phyloP scores from a whole-genome alignment of 2,797 vertebrate species.

The Myripristis murdjan region DNA sequence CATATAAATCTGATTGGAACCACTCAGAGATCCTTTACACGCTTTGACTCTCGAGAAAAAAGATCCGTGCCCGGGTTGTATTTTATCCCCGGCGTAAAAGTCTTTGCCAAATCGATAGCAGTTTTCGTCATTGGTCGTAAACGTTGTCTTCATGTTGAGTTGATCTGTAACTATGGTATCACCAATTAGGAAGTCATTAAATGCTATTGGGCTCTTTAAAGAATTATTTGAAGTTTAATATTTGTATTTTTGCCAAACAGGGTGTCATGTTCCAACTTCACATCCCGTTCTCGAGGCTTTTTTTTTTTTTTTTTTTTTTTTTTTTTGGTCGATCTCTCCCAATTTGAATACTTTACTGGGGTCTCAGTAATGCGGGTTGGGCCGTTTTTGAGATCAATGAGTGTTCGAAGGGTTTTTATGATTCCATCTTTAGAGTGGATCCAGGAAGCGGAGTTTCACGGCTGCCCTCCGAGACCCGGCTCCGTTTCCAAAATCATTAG shows the following conservation, averaged over 20 bases:
- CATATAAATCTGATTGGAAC: constrained; percentile 34
- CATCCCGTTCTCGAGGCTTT: constrained; percentile 28
- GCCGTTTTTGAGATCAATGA: constrained; percentile 42
- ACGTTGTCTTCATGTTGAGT: constrained; percentile 62
- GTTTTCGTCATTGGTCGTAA: constrained; percentile 66
- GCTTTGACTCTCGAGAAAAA: constrained; percentile 39
- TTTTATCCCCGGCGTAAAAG: constrained; percentile 56
- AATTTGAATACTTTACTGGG: constrained; percentile 39
- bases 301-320: too few species aligned
- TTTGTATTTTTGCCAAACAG: constrained; percentile 45
- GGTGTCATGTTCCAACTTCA: constrained; percentile 49
- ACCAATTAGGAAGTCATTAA: constrained; percentile 63
- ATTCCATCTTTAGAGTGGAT: constrained; percentile 37
- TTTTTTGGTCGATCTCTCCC: constrained; percentile 19
- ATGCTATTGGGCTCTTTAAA: constrained; percentile 42
- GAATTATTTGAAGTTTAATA: constrained; percentile 44
- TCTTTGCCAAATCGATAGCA: constrained; percentile 36
- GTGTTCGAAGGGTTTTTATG: constrained; percentile 42
- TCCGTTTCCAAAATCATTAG: constrained; percentile 41
- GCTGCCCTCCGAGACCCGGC: constrained; percentile 23
- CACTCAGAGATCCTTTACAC: constrained; percentile 4
- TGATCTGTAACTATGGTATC: constrained; percentile 65
- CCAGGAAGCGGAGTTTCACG: constrained; percentile 38
- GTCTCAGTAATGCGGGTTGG: constrained; percentile 11
- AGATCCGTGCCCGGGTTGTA: constrained; percentile 45